Percentiles rank a stretch among this genome's conserved stretches.
phyloP scores from a whole-genome alignment of 1,140 invertebrate genomes.

The Sycophila sp. region DNA sequence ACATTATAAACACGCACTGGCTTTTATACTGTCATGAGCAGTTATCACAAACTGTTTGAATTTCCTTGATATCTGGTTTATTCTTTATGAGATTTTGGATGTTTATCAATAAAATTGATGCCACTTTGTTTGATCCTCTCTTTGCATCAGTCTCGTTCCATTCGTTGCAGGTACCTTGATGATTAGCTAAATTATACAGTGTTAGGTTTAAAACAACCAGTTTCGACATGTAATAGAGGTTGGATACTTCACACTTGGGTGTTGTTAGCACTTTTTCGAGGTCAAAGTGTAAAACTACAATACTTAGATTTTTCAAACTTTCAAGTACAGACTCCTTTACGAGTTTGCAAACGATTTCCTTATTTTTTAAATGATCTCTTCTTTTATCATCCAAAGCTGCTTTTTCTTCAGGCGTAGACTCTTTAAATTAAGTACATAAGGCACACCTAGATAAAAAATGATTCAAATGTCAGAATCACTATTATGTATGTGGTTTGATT shows the following conservation, averaged over 20 bases:
- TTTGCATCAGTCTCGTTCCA: constrained; percentile 61
- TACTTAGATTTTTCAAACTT: neutral
- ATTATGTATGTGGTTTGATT: no score
- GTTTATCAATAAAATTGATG: constrained; percentile 50
- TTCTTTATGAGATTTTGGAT: constrained; percentile 31
- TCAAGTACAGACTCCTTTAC: neutral
- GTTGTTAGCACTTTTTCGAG: constrained; percentile 11
- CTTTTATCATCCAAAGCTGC: neutral
- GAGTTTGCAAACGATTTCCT: neutral
- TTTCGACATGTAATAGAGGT: constrained; percentile 22
- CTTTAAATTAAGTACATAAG: neutral
- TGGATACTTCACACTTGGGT: constrained; percentile 41
- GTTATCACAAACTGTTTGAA: neutral
- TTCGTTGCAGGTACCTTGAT: constrained; percentile 53
- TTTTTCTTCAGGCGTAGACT: neutral
- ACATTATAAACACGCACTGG: neutral
- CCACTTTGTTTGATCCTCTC: constrained; percentile 55
- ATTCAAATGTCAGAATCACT: no score
- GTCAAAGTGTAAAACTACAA: neutral
- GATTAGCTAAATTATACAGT: constrained; percentile 43
- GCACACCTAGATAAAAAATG: neutral
- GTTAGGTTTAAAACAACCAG: constrained; percentile 25
- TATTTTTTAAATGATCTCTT: neutral
- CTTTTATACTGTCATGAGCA: constrained; percentile 8
- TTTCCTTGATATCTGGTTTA: neutral